Base-by-base conservation (phyloP, 2,888 invertebrate species). In the Eudemis profundana region DNA sequence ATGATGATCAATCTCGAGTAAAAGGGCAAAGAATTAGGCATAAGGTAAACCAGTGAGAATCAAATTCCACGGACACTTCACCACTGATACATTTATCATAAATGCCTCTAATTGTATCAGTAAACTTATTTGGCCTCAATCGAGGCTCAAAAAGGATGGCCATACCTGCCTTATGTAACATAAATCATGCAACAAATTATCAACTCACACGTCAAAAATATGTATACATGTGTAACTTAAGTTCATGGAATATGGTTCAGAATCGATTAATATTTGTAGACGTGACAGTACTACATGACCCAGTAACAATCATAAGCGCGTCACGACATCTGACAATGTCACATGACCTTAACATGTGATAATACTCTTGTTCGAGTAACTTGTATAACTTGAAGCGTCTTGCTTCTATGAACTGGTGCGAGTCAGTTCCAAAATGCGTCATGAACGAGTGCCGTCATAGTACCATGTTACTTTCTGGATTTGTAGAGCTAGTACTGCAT, bases 321-420 rank as follows among this genome's bases (percentile, higher is more conserved):
- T 46, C 46, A 46, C 46, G 46, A 46, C 44, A 15, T 15, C 40
- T 19, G 27, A 44, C 21, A 21, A 19, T 46, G 46, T 46, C 46
- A 46, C 46, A 21, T 21, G 46, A 46, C 46, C 46, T 46, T 46
- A 27, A 42, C 54, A 38, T 17, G 42, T 54, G 54, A 54, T 40
- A 54, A 54, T 54, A n/a, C n/a, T n/a, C n/a, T n/a, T n/a, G 54
- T 2, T 0, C 46, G 46, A 8, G 33, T 33, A 54, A 54, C 54
- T 12, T 4, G 54, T 38, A 40, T 42, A 54, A 54, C 40, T 54
- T 27, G 40, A 54, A 40, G 14, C 12, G 54, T 42, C 54, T 27
- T 17, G 54, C 15, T 27, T 27, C 27, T 54, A 5, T 54, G 40
- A 40, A 8, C 40, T 8, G n/a, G 33, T 17, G n/a, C n/a, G n/a